phyloP scores from a whole-genome alignment of 2,797 vertebrate genomes.

The Poeciliopsis presidionis region DNA sequence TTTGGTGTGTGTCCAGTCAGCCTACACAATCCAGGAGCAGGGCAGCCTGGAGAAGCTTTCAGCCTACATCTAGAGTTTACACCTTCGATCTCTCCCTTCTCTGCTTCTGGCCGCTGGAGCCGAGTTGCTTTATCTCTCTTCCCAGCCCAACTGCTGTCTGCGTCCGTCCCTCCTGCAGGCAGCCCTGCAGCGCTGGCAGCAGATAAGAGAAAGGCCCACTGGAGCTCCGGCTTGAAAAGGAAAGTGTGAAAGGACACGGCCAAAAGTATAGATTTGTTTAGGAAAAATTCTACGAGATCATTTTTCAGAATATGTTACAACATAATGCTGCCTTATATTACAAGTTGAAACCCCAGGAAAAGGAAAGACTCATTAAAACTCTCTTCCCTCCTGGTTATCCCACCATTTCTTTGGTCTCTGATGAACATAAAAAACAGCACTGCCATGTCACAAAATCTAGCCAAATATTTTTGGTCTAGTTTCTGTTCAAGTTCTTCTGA shows the following conservation, averaged over 20 bases:
- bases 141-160: conserved; percentile 77
- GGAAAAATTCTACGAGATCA: conserved; percentile 13
- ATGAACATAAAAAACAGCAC: not conserved
- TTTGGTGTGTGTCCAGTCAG: conserved; percentile 58
- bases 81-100: conserved; percentile 36
- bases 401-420: not conserved
- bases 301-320: conserved; percentile 14
- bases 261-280: conserved; percentile 41
- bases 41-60: conserved; percentile 57
- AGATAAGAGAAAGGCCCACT: conserved; percentile 76
- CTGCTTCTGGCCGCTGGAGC: conserved; percentile 59
- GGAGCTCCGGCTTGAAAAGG: conserved; percentile 52
- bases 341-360: not conserved
- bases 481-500: no score
- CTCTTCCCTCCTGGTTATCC: not conserved
- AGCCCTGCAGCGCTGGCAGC: conserved; percentile 66
- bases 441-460: no score
- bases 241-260: conserved; percentile 45
- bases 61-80: conserved; percentile 52
- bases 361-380: not conserved
- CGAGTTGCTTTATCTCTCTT: conserved; percentile 78
- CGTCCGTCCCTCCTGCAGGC: conserved; percentile 69
- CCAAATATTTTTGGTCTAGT: no score
- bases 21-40: conserved; percentile 43
- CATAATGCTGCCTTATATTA: not conserved